These are phyloP conservation scores for Ariopsis seemanni DNA, from an alignment of 2,113 vertebrate genomes.

Conservation along the genomic window DNA sequence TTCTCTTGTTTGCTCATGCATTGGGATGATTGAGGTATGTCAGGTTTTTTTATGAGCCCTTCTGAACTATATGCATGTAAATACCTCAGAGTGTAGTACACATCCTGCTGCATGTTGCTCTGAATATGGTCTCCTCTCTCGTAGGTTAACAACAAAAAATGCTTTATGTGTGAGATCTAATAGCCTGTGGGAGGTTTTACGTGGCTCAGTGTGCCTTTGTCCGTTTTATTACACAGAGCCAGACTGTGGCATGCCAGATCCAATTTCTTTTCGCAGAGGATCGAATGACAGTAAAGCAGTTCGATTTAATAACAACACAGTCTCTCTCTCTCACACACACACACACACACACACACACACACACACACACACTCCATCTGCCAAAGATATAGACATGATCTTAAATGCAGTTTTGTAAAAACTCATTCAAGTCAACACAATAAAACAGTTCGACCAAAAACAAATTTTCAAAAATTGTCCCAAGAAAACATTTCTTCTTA, in stretches of 20 bases:
- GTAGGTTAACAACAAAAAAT: neutral
- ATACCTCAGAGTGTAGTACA: conserved; percentile 8
- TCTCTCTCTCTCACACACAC: neutral
- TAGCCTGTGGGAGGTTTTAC: neutral
- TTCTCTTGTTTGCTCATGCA: conserved; percentile 17
- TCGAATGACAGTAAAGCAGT: neutral
- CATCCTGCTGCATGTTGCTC: conserved; percentile 20
- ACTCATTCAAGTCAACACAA: neutral
- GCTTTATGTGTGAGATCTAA: conserved; percentile 16
- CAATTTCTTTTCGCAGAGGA: neutral
- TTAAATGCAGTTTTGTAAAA: neutral
- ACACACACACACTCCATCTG: neutral
- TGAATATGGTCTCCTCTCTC: conserved; percentile 33
- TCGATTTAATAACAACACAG: conserved; percentile 5
- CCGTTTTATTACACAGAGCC: conserved; percentile 24
- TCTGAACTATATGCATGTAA: conserved; percentile 22
- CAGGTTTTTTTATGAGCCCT: neutral
- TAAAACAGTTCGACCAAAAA: neutral
- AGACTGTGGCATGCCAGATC: neutral
- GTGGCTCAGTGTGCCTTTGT: conserved; percentile 22
- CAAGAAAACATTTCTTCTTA: neutral
- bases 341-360: neutral
- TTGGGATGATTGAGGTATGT: conserved; percentile 32
- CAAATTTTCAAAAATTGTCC: neutral
- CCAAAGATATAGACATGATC: neutral